Conservation (phyloP, 2,888 invertebrate genomes). For the Smittia sp. region DNA sequence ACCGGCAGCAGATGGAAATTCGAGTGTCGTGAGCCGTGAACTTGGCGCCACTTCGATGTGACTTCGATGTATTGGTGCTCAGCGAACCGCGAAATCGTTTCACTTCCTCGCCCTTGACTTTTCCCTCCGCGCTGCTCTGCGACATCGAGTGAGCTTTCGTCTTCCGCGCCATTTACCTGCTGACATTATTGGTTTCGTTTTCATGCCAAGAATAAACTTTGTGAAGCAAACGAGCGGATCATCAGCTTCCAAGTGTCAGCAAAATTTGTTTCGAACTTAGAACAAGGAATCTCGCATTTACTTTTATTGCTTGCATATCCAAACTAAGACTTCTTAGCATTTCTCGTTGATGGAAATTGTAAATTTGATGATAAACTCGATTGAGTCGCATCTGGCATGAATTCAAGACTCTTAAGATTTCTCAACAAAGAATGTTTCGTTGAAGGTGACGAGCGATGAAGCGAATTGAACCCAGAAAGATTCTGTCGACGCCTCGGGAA, state of each 20-base stretch:
- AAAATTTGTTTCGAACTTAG: too few species aligned
- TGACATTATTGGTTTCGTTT: neutral
- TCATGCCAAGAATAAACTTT: neutral
- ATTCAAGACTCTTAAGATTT: neutral
- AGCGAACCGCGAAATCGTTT: neutral
- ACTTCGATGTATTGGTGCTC: neutral
- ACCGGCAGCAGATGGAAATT: conserved; percentile 8
- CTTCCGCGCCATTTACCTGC: conserved; percentile 33
- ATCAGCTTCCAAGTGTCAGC: neutral
- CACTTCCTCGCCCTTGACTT: neutral
- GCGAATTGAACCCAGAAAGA: conserved; percentile 27
- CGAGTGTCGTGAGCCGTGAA: conserved; percentile 11
- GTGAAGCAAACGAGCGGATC: neutral
- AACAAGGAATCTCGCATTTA: too few species aligned
- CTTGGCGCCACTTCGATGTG: conserved; percentile 36
- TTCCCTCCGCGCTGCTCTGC: neutral
- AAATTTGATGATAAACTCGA: neutral
- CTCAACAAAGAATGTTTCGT: neutral
- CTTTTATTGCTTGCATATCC: too few species aligned
- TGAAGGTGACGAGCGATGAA: conserved; percentile 21
- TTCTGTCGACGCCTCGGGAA: neutral
- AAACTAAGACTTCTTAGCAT: too few species aligned
- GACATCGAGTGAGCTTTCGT: neutral
- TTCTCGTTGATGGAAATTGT: too few species aligned
- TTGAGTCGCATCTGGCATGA: neutral